Evolutionary conservation across 2,797 vertebrate genomes (phyloP), one percentile per base, ranked within the genome.

Genomic region (Amazona ochrocephala): DNA sequence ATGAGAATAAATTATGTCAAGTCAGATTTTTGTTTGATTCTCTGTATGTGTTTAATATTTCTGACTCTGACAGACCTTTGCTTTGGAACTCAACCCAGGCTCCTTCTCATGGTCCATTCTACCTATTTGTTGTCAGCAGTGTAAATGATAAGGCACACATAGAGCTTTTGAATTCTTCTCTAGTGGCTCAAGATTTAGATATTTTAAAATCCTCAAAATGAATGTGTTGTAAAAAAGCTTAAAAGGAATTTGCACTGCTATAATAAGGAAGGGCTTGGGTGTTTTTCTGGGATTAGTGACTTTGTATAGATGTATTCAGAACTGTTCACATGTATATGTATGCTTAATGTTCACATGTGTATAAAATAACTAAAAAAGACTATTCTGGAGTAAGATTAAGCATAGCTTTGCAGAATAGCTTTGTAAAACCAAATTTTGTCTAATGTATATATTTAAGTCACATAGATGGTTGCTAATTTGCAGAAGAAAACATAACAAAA

Each of bases 231-330:
- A 75, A 84, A 92, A 96, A 42, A 95, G 44, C 80, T 77, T 87
- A 86, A 93, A 92, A 82, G 45, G 62, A 60, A 83, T 84, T 93
- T 90, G 62, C 70, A 94, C 79, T 95, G 80, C 90, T 96, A 58
- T 89, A 70, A 79, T 60, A 88, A 95, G 81, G 86, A 67, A 68
- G 5, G 4, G 24, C 14, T 58, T 64, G 26, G 0, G 1, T 30
- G 45, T 77, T 58, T 58, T 95, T 65, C 11, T 75, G 47, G 70
- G 79, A 94, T 93, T 84, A 70, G 14, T 60, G 75, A 47, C 61
- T 87, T 61, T 77, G 45, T 60, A 70, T 62, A 66, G 79, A 72
- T 61, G n/a, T 66, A 77, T 68, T 54, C 85, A 94, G 84, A 95
- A 85, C 65, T 61, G 74, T 58, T 58, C n/a, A 34, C 9, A 24